Percentiles rank a stretch among this genome's conserved stretches.
These are phyloP conservation scores for Oophaga pumilio DNA, from an alignment of 2,113 vertebrate species.

Conservation along the genomic window DNA sequence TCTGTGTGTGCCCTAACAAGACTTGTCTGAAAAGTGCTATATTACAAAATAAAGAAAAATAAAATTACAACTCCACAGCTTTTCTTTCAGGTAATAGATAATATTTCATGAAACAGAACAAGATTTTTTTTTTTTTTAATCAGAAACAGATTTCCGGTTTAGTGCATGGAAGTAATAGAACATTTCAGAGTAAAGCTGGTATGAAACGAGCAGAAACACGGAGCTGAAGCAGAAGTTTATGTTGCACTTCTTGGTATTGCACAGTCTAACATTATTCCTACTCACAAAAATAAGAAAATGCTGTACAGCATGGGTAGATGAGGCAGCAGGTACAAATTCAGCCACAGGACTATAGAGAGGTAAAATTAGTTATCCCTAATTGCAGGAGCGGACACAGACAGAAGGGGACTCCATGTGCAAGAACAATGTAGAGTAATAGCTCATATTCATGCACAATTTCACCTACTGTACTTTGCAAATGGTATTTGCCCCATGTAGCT, in stretches of 20 bases:
- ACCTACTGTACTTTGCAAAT: too few species aligned
- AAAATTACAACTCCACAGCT: neutral
- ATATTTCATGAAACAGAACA: neutral
- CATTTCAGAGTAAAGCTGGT: neutral
- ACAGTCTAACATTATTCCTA: too few species aligned
- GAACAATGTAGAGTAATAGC: too few species aligned
- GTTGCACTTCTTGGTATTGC: neutral
- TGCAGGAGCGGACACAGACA: too few species aligned
- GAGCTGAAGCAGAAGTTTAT: neutral
- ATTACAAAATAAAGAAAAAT: neutral
- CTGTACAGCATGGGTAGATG: too few species aligned
- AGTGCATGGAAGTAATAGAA: neutral
- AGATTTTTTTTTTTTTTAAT: neutral
- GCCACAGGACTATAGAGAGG: too few species aligned
- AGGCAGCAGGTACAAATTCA: too few species aligned
- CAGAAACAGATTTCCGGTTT: slow-evolving; percentile 2
- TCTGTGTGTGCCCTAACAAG: neutral
- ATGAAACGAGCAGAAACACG: neutral
- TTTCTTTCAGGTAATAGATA: neutral
- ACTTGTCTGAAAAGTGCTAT: neutral
- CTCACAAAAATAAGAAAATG: too few species aligned
- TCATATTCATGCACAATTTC: too few species aligned
- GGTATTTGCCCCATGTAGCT: too few species aligned
- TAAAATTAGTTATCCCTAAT: too few species aligned
- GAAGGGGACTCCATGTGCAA: too few species aligned